phyloP scores from a whole-genome alignment of 1,140 invertebrate genomes.

The Polyergus mexicanus region DNA sequence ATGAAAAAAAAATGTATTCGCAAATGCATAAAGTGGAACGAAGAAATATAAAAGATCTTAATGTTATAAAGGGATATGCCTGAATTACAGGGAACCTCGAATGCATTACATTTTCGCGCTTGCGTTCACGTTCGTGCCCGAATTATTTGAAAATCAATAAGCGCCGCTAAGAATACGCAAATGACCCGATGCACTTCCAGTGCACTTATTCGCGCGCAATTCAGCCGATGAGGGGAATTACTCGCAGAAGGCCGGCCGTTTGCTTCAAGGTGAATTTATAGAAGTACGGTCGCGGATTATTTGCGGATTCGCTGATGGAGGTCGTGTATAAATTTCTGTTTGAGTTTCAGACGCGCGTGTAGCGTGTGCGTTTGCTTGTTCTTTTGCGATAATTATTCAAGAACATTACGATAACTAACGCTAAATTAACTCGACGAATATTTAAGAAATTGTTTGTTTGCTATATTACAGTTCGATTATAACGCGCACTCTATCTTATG shows the following conservation, averaged over 20 bases:
- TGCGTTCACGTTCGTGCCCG: neutral
- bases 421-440: neutral
- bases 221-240: slow-evolving; percentile 45
- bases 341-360: neutral
- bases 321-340: slow-evolving; percentile 53
- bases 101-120: slow-evolving; percentile 16
- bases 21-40: slow-evolving; percentile 2
- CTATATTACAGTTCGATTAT: neutral
- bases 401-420: neutral
- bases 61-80: neutral
- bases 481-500: neutral
- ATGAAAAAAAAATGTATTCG: slow-evolving; percentile 4
- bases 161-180: slow-evolving; percentile 49
- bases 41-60: neutral
- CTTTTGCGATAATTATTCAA: neutral
- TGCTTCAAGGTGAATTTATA: slow-evolving; percentile 79
- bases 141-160: slow-evolving; percentile 59
- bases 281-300: slow-evolving; percentile 72
- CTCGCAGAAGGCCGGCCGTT: slow-evolving; percentile 64
- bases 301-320: slow-evolving; percentile 70
- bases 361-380: neutral
- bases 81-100: slow-evolving; percentile 16
- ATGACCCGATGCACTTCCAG: slow-evolving; percentile 51
- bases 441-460: neutral
- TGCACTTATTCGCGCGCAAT: neutral